Evolutionary conservation across 1,140 invertebrate species (phyloP), one percentile per base, ranked within the genome.

Genomic region (Vanessa tameamea): DNA sequence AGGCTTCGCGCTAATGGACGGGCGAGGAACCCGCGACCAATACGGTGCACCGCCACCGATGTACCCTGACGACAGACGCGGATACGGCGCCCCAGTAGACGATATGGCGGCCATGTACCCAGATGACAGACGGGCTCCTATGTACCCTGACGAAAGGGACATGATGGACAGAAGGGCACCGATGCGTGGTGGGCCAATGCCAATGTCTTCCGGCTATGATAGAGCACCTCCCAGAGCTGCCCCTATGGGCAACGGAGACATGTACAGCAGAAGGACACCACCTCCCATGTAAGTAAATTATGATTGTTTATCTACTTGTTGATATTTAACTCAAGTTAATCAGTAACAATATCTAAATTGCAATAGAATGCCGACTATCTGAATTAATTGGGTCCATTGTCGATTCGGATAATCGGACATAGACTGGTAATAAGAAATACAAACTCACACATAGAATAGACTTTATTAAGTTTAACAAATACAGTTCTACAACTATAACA

Each of bases 1-100:
- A n/a, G 91, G 91, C 0, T 93, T 92, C 75, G 91, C 90, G 2
- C 72, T 92, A 20, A 91, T 93, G 90, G 92, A 92, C 48, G 79
- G 81, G 2, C 81, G 85, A 47, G 84, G 87, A 15, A 82, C 81
- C 0, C 79, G 88, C 7, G 90, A 89, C 72, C 85, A 85, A 5
- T 90, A 91, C 71, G 87, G 82, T 14, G 88, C 86, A 11, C 86
- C 83, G 15, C 85, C 83, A 20, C 85, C 87, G 11, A 85, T 91
- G 83, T 92, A 92, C 79, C 73, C 80, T 6, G 91, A 93, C 43
- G 89, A 92, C 20, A 76, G 91, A 26, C 78, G 89, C 15, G 84
- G 87, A 8, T 90, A 91, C 64, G 85, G 82, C 16, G 78, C 82
- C 71, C 77, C 77, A 13, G 82, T 86, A 31, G 88, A 92, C 26